These are phyloP conservation scores for Osmerus mordax DNA, from an alignment of 2,113 vertebrate genomes.

Conservation along the genomic window DNA sequence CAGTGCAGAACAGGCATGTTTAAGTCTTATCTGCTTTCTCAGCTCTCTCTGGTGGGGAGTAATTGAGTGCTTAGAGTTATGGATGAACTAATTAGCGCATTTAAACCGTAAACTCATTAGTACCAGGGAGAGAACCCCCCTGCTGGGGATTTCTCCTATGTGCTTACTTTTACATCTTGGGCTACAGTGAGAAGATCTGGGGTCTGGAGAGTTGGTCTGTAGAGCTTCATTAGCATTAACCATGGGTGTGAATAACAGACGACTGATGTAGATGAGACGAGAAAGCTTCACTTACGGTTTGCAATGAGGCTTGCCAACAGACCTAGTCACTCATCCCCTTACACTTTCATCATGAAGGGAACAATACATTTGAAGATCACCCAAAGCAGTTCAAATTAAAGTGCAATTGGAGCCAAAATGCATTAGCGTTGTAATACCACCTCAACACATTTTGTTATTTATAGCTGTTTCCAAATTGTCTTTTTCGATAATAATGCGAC, in stretches of 20 bases:
- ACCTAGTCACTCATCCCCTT: too few relatives aligned
- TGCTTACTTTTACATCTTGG: conserved; percentile 55
- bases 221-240: conserved; percentile 32
- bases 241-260: neutral
- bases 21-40: conserved; percentile 75
- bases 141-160: conserved; percentile 58
- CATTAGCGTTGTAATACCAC: too few relatives aligned
- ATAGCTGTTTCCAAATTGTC: too few relatives aligned
- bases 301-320: too few relatives aligned
- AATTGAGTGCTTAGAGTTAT: conserved; percentile 79
- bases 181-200: conserved; percentile 35
- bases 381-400: too few relatives aligned
- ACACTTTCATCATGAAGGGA: too few relatives aligned
- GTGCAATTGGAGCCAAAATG: too few relatives aligned
- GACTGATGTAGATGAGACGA: too few relatives aligned
- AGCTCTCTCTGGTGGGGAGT: conserved; percentile 66
- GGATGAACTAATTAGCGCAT: conserved; percentile 77
- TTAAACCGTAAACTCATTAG: conserved; percentile 76
- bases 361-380: too few relatives aligned
- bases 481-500: too few relatives aligned
- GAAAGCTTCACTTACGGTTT: too few relatives aligned
- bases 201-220: neutral
- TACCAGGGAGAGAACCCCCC: conserved; percentile 57
- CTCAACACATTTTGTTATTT: too few relatives aligned
- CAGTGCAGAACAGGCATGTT: conserved; percentile 43